Base-by-base conservation (phyloP, 2,113 vertebrate species). In the Leuciscus idus region DNA sequence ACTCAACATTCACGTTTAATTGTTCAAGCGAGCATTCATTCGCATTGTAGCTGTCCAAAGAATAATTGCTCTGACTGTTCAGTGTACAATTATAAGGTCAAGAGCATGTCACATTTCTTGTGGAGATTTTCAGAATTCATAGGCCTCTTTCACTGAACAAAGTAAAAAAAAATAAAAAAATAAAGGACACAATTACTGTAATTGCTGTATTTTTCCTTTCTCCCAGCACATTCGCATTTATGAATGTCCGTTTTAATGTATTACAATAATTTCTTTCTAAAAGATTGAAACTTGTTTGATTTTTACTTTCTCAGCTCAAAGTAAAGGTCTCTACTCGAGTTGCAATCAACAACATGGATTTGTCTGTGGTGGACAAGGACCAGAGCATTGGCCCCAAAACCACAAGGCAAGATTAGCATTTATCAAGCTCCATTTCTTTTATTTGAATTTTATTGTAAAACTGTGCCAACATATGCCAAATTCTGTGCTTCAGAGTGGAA, bases 311-410 rank as follows among this genome's bases (percentile, higher is more conserved):
- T 52, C 90, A 99, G 98, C 94, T 99, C 11, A 98, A 97, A 94
- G 96, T 99, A 39, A 99, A 99, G 90, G 97, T 99, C 87, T 99
- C 98, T 83, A 99, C 98, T 3, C 97, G 98, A 92, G 98, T 99
- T 84, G 95, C 97, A 7, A 95, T 99, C 86, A 96, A 95, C 52
- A 99, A 97, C 83, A 97, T 99, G 55, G 98, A 99, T 91, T 96
- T 99, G 83, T 98, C 98, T 87, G 96, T 97, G 0, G 97, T 99
- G 92, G 98, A 99, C 92, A 99, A 98, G 90, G 98, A 99, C 92
- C 98, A 99, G 94, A 99, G 98, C 92, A 99, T 98, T 61, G 97
- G 97, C 0, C 97, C 98, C 75, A 99, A 99, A 93, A 99, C 97
- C 23, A 97, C 95, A 46, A 96, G 97, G 98, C 98, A 90, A 92